Base-by-base conservation (phyloP, 2,797 vertebrate species). In the Pseudopleuronectes americanus region DNA sequence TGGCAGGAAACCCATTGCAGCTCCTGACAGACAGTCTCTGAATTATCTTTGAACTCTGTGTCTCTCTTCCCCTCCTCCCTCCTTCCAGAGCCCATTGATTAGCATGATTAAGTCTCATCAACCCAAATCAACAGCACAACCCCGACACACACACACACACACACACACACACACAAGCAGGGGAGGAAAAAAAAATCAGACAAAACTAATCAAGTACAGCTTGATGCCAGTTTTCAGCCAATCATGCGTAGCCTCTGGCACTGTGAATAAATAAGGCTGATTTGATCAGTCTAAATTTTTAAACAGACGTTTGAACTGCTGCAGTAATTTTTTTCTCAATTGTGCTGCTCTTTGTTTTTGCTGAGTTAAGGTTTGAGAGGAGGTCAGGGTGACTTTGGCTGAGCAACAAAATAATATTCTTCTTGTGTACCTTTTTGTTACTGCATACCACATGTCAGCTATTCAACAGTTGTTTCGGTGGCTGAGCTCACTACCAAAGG, bases 101-200 rank as follows among this genome's bases (percentile, higher is more conserved):
- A 89, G 84, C 75, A 75, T 89, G 86, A 94, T 92, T 90, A 92
- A 89, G 81, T 79, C 85, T 93, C 89, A 93, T 94, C 90, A 90
- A 69, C 76, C 82, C 88, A 89, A 88, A 92, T 93, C 90, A 88
- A 91, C 83, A 78, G 23, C 69, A 49, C 5, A 21, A 54, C n/a
- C 45, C 53, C 52, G 58, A 49, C 31, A 41, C 57, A 48, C 54
- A 45, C 48, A 48, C 47, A 48, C 47, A 48, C 43, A 17, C 43
- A 45, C 47, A 21, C 47, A 48, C 47, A 43, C 51, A 63, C 49
- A 55, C 47, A 21, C 47, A 43, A 80, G 82, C 19, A 62, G 36
- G 36, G 72, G 76, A 75, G 4, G 14, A 79, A 81, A 87, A 76
- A 78, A 87, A 90, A 84, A 90, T 89, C 91, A 91, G 84, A 86